Evolutionary conservation across 2,888 invertebrate species (phyloP).

Genomic region (Ochlodes sylvanus): DNA sequence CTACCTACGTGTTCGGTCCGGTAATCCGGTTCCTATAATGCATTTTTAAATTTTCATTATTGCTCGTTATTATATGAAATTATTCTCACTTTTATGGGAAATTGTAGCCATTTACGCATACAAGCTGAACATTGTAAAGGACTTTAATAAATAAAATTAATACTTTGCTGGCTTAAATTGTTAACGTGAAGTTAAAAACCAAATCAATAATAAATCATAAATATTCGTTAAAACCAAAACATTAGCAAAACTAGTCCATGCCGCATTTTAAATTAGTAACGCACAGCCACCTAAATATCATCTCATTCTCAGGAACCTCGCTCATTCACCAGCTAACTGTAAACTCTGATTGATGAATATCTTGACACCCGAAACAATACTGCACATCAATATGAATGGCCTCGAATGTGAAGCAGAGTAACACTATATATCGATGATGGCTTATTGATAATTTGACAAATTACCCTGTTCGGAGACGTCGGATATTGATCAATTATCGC

Average conservation of each 20-base stretch:
- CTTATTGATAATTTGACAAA: conserved; percentile 39
- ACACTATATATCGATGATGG: conserved; percentile 32
- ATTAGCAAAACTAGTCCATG: conserved; percentile 1
- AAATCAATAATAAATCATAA: conserved; percentile 15
- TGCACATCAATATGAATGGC: conserved; percentile 56
- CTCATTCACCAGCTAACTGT: conserved; percentile 54
- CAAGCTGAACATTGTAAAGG: conserved; percentile 12
- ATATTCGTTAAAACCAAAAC: conserved; percentile 3
- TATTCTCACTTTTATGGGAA: conserved; percentile 34
- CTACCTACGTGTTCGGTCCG: not conserved
- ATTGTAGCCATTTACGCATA: conserved; percentile 24
- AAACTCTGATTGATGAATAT: conserved; percentile 70
- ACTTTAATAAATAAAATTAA: conserved; percentile 7
- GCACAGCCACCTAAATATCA: conserved; percentile 34
- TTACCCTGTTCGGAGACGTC: conserved; percentile 25
- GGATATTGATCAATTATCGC: conserved; percentile 31
- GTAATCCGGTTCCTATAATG: conserved; percentile 27
- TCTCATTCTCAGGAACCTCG: conserved; percentile 26
- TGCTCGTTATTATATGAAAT: conserved; percentile 27
- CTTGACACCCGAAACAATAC: conserved; percentile 71
- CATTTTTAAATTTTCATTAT: conserved; percentile 27
- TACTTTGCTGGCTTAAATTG: conserved; percentile 6
- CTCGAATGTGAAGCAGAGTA: conserved; percentile 37
- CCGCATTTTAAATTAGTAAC: conserved; percentile 21
- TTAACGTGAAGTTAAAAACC: not conserved